Conservation (phyloP, 2,888 invertebrate species). For the Acleris holmiana region DNA sequence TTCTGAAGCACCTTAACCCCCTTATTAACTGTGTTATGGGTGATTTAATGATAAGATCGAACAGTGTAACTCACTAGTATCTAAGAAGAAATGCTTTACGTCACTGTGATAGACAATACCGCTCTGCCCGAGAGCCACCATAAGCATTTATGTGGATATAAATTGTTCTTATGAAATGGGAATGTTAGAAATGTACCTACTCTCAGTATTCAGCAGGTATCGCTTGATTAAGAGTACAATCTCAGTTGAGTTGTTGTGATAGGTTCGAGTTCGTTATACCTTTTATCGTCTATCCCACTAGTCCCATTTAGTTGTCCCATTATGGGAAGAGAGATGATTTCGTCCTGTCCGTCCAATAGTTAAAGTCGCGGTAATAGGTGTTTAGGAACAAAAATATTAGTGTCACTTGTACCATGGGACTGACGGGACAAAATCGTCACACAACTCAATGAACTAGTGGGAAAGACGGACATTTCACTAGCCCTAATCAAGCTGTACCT, state of each 20-base stretch:
- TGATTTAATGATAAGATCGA: conserved; percentile 80
- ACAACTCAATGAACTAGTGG: too few relatives aligned
- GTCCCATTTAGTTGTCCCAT: too few relatives aligned
- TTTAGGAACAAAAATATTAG: too few relatives aligned
- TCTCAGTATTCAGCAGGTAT: conserved; percentile 55
- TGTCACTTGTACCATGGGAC: too few relatives aligned
- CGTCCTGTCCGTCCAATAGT: too few relatives aligned
- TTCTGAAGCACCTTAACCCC: conserved; percentile 79
- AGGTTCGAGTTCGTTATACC: too few relatives aligned
- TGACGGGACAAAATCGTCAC: too few relatives aligned
- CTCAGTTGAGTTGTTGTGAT: too few relatives aligned
- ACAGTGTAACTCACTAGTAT: conserved; percentile 81
- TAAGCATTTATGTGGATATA: conserved; percentile 59
- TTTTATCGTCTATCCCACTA: too few relatives aligned
- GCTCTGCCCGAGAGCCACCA: conserved; percentile 75
- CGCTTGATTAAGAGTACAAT: conserved; percentile 51
- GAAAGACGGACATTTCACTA: too few relatives aligned
- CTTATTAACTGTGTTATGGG: conserved; percentile 78
- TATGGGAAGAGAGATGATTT: too few relatives aligned
- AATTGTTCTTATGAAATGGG: conserved; percentile 54
- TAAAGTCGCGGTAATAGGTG: too few relatives aligned
- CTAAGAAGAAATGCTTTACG: conserved; percentile 83
- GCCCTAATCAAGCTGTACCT: conserved; percentile 49
- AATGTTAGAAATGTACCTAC: conserved; percentile 56
- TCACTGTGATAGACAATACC: conserved; percentile 82